phyloP scores from a whole-genome alignment of 2,113 vertebrate species.

The Atrichornis clamosus region DNA sequence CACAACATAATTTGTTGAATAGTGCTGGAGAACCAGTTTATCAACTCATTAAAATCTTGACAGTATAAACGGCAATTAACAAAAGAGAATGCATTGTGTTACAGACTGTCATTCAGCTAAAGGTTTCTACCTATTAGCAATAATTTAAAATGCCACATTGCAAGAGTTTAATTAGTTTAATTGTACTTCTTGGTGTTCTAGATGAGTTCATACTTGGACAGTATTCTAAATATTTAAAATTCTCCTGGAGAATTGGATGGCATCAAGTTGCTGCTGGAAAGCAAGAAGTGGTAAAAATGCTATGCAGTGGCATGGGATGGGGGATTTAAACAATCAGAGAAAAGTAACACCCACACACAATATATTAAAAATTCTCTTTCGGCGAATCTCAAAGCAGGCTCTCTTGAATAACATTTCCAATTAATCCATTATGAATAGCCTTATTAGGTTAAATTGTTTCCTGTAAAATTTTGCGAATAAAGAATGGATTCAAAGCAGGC shows the following conservation, averaged over 20 bases:
- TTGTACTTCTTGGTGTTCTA: background rate
- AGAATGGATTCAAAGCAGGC: background rate
- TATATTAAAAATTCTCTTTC: background rate
- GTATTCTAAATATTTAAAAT: background rate
- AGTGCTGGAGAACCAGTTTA: background rate
- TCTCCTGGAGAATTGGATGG: background rate
- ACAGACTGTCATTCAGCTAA: background rate
- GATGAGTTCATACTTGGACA: background rate
- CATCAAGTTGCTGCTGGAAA: background rate
- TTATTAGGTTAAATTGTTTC: background rate
- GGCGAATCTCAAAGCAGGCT: background rate
- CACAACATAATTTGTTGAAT: background rate
- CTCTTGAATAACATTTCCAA: background rate
- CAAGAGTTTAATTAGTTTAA: background rate
- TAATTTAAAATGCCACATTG: background rate
- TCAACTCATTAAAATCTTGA: conserved; percentile 1
- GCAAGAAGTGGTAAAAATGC: background rate
- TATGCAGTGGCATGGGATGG: background rate
- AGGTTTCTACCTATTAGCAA: background rate
- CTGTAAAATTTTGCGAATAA: background rate
- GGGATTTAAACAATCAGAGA: background rate
- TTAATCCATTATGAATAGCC: background rate
- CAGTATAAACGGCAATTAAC: background rate
- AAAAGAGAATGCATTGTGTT: background rate
- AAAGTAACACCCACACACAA: background rate